Conservation (phyloP, 2,113 vertebrate species). For the Python bivittatus region DNA sequence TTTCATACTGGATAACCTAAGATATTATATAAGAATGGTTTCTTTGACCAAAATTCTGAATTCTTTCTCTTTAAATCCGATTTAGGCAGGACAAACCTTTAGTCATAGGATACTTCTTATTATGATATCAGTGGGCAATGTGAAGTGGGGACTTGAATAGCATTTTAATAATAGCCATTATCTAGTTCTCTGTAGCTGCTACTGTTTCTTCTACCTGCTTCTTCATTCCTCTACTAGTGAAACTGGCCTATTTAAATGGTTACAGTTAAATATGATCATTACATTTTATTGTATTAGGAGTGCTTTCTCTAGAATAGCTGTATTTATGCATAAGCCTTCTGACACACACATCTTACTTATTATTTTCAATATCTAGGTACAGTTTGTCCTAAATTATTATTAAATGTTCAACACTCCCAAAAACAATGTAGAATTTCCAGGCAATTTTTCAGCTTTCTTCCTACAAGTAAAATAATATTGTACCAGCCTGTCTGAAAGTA, state of each 20-base stretch:
- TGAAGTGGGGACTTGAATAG: neutral
- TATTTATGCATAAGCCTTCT: neutral
- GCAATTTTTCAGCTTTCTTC: neutral
- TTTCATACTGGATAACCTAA: neutral
- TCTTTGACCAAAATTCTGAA: neutral
- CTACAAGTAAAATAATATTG: neutral
- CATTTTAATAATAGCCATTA: neutral
- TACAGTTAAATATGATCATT: neutral
- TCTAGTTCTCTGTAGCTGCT: neutral
- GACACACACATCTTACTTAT: neutral
- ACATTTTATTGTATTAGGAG: neutral
- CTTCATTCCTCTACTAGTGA: neutral
- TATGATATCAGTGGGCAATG: neutral
- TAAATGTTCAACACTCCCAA: neutral
- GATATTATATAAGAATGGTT: neutral
- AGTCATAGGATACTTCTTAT: neutral
- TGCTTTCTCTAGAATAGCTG: neutral
- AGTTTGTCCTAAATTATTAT: slow-evolving; percentile 26
- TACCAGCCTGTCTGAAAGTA: slow-evolving; percentile 20
- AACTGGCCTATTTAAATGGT: neutral
- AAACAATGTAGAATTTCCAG: neutral
- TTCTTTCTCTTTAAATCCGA: no score
- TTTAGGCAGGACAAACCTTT: neutral
- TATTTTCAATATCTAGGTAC: neutral
- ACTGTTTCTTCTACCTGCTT: neutral